Evolutionary conservation across 2,797 vertebrate species (phyloP).

Genomic region (Oreortyx pictus): DNA sequence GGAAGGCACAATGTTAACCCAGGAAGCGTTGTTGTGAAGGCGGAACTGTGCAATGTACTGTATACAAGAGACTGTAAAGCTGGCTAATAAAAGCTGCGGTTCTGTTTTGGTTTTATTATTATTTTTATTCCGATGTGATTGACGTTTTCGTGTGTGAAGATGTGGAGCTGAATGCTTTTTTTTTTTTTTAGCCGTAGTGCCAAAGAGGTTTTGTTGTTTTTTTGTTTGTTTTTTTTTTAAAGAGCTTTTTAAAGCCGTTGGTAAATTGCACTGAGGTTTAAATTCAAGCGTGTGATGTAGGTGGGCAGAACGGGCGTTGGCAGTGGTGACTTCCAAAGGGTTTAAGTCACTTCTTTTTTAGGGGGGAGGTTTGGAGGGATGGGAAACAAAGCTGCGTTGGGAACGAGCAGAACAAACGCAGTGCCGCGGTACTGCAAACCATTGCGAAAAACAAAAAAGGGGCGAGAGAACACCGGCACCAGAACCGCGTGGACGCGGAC

Average conservation of each 20-base stretch:
- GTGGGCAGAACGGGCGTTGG: constrained; percentile 67
- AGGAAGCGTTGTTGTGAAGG: constrained; percentile 73
- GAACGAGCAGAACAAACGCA: constrained; percentile 52
- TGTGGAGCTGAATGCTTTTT: constrained; percentile 41
- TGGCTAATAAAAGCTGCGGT: constrained; percentile 67
- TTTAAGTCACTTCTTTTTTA: neutral
- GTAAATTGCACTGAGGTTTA: constrained; percentile 66
- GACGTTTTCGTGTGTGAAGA: constrained; percentile 26
- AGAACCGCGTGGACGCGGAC: no score
- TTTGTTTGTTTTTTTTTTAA: neutral
- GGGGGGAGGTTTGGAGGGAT: neutral
- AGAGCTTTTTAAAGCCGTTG: constrained; percentile 39
- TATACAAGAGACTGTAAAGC: constrained; percentile 67
- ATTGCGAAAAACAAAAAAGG: no score
- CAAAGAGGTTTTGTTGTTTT: constrained; percentile 65
- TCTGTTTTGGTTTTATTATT: constrained; percentile 48
- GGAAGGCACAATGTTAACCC: constrained; percentile 61
- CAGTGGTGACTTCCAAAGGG: constrained; percentile 62
- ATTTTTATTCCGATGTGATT: constrained; percentile 57
- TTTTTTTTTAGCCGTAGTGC: constrained; percentile 77
- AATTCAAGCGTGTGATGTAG: constrained; percentile 76
- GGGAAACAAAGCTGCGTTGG: constrained; percentile 42
- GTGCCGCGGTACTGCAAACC: neutral
- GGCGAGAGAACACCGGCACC: no score
- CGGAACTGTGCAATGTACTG: constrained; percentile 67